Percentiles rank a stretch among this genome's conserved stretches.
Evolutionary conservation across 2,888 invertebrate genomes (phyloP).

Genomic region (Tillus elongatus): DNA sequence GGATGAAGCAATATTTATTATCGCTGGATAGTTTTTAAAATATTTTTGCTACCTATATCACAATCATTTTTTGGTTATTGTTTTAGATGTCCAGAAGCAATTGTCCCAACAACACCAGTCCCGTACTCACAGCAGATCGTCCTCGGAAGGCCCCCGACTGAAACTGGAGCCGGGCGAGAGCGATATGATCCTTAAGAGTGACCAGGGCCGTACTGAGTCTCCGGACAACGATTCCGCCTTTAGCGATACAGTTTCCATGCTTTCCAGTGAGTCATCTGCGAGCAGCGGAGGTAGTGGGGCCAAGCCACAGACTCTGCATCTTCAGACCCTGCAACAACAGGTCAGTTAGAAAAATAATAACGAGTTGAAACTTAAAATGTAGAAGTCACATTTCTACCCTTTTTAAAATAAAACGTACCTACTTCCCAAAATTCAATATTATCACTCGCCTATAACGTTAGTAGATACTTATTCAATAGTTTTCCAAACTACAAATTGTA

Average conservation of each 20-base stretch:
- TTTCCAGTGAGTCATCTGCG: conserved; percentile 88
- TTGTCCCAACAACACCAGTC: conserved; percentile 32
- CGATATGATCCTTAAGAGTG: conserved; percentile 34
- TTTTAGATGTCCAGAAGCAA: conserved; percentile 36
- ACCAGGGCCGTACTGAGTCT: conserved; percentile 69
- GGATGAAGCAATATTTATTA: background rate
- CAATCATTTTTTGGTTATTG: too few species aligned
- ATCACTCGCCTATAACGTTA: too few species aligned
- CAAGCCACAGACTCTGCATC: conserved; percentile 42
- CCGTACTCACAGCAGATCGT: conserved; percentile 39
- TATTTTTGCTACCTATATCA: too few species aligned
- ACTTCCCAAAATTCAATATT: too few species aligned
- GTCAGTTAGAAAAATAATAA: too few species aligned
- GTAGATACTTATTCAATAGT: too few species aligned
- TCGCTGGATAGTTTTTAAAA: background rate
- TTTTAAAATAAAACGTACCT: too few species aligned
- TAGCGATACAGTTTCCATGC: conserved; percentile 91
- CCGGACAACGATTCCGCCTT: conserved; percentile 98
- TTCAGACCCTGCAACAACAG: conserved; percentile 19
- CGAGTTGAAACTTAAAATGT: too few species aligned
- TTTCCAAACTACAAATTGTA: too few species aligned
- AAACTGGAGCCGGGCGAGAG: conserved; percentile 37
- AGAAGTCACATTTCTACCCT: too few species aligned
- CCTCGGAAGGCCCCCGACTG: conserved; percentile 41
- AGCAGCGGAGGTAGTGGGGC: conserved; percentile 71